These are phyloP conservation scores for Microctonus aethiopoides DNA, from an alignment of 2,888 invertebrate genomes.

Conservation along the genomic window DNA sequence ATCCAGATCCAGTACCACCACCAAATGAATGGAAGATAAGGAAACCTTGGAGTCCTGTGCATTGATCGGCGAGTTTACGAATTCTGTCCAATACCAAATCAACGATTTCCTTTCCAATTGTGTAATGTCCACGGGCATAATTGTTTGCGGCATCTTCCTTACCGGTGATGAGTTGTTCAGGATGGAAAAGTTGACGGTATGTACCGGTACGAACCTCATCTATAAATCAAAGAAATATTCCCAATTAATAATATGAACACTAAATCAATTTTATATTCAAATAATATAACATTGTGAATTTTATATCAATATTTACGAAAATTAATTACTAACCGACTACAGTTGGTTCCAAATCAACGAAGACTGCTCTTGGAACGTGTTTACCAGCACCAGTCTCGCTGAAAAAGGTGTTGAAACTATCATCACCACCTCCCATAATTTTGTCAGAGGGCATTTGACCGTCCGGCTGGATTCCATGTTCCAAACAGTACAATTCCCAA, in stretches of 20 bases:
- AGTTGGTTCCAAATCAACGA: conserved; percentile 91
- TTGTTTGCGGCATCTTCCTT: conserved; percentile 93
- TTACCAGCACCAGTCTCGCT: conserved; percentile 82
- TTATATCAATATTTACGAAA: neutral
- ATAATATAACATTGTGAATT: neutral
- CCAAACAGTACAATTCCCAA: conserved; percentile 86
- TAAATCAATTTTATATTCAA: too few relatives aligned
- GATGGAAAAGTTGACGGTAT: conserved; percentile 87
- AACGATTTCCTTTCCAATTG: conserved; percentile 89
- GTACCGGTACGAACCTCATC: conserved; percentile 87
- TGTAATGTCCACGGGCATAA: conserved; percentile 91
- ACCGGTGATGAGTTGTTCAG: conserved; percentile 89
- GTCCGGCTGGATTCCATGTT: conserved; percentile 85
- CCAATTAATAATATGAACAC: too few relatives aligned
- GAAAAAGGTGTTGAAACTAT: conserved; percentile 82
- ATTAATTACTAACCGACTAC: conserved; percentile 77
- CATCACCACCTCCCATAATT: conserved; percentile 77
- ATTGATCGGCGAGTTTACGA: conserved; percentile 85
- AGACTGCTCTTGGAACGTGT: conserved; percentile 88
- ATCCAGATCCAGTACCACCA: conserved; percentile 74
- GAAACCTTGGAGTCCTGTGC: conserved; percentile 79
- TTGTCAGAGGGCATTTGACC: conserved; percentile 89
- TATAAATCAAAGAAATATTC: conserved; percentile 61
- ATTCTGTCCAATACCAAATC: conserved; percentile 84
- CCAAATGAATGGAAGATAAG: conserved; percentile 75